Evolutionary conservation across 2,888 invertebrate species (phyloP).

Genomic region (Brachycybe producta): DNA sequence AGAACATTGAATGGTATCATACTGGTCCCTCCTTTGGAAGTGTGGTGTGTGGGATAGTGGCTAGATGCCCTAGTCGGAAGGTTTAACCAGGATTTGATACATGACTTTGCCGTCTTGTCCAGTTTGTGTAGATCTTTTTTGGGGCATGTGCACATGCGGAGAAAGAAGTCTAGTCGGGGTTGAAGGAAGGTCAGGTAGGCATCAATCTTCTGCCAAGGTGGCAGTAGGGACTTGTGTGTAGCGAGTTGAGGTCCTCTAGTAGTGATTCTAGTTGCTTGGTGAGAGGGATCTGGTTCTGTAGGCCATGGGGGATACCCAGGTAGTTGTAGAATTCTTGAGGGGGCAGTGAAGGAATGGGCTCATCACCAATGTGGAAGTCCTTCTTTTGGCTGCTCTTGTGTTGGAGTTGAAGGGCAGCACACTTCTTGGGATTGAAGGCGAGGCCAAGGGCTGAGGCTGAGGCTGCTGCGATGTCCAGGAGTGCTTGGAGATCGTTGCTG

Average conservation of each 20-base stretch:
- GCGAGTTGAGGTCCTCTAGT: background rate
- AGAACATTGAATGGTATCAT: no score
- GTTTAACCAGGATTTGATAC: no score
- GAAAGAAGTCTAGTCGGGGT: conserved; percentile 12
- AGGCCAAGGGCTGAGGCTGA: background rate
- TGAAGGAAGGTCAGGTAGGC: conserved; percentile 16
- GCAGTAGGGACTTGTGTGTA: conserved; percentile 11
- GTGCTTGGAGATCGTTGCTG: conserved; percentile 17
- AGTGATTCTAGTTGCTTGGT: background rate
- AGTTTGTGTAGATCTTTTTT: no score
- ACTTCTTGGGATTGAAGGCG: background rate
- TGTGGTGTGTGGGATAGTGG: no score
- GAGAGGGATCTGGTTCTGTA: background rate
- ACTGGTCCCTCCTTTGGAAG: no score
- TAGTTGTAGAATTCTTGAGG: background rate
- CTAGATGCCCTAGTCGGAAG: no score
- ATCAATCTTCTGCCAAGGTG: conserved; percentile 20
- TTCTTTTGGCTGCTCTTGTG: background rate
- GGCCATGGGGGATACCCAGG: background rate
- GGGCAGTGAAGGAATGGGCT: background rate
- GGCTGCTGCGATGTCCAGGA: background rate
- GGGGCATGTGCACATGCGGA: no score
- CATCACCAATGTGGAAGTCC: background rate
- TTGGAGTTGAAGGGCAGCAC: background rate
- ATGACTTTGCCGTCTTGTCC: no score